Percentiles rank a stretch among this genome's conserved stretches.
Evolutionary conservation across 2,888 invertebrate species (phyloP).

Genomic region (Leucophenga maculata): DNA sequence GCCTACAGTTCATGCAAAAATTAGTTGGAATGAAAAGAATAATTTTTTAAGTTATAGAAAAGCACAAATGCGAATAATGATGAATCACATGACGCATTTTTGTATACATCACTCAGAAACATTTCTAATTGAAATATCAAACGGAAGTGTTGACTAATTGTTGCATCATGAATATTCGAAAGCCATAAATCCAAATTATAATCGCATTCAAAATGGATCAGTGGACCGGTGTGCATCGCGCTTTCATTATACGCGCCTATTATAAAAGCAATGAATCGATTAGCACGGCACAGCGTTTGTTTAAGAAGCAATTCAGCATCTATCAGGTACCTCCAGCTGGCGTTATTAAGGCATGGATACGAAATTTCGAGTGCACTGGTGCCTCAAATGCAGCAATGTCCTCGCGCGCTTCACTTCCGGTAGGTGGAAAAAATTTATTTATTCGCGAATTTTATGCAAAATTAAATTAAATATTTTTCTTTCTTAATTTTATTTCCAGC

Average conservation of each 20-base stretch:
- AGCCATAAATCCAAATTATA: background rate
- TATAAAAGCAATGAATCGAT: slow-evolving; percentile 66
- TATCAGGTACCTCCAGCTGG: slow-evolving; percentile 60
- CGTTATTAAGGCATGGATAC: slow-evolving; percentile 64
- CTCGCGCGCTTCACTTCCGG: slow-evolving; percentile 54
- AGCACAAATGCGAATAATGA: too few species aligned
- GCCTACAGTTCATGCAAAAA: too few species aligned
- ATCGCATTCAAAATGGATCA: slow-evolving; percentile 55
- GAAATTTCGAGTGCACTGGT: slow-evolving; percentile 64
- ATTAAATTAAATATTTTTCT: slow-evolving; percentile 40
- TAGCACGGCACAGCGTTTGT: slow-evolving; percentile 59
- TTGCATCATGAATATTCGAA: background rate
- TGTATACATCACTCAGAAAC: too few species aligned
- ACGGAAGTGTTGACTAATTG: slow-evolving; percentile 16
- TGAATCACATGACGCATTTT: too few species aligned
- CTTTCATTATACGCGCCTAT: slow-evolving; percentile 62
- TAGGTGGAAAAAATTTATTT: slow-evolving; percentile 30
- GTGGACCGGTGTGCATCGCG: slow-evolving; percentile 68
- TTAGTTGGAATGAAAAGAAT: too few species aligned
- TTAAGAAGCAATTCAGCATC: slow-evolving; percentile 64
- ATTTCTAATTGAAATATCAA: slow-evolving; percentile 11
- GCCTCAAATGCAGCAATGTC: slow-evolving; percentile 52
- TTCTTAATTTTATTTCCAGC: slow-evolving; percentile 38
- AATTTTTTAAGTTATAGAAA: too few species aligned
- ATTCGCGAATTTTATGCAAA: slow-evolving; percentile 59